Evolutionary conservation across 2,888 invertebrate genomes (phyloP), one percentile per base, ranked within the genome.

Genomic region (Drosophila infuscata): DNA sequence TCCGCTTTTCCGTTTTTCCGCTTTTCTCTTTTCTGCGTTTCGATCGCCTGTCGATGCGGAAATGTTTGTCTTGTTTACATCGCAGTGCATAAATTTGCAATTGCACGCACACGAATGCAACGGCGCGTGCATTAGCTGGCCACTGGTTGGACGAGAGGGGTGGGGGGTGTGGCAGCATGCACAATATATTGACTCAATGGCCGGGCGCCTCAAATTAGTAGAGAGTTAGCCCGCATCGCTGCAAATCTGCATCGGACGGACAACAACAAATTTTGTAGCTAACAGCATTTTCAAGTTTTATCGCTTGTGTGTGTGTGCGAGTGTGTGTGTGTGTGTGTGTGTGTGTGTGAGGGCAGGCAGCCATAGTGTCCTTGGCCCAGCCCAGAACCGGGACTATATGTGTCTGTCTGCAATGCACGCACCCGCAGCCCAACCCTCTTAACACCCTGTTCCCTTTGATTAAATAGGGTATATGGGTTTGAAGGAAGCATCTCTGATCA

Each of bases 211-310:
- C 85, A 89, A 90, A 86, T 90, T 86, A 87, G 89, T 69, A 69
- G 73, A 66, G 70, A 29, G 38, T 56, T 56, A 46, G 46, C 46
- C 46, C 46, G 46, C 46, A 46, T 56, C 35, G 35, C 20, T 17
- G 66, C 70, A 81, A 83, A 81, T 81, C 84, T 84, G 81, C 82
- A 81, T 81, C 62, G 70, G 70, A 70, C 67, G 79, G 72, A 77
- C 85, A 79, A 68, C 85, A 89, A 75, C 85, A 89, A 90, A 90
- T 90, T 89, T 81, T 89, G 91, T 88, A 84, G 91, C 91, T 82
- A 90, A 87, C 88, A 88, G 85, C 89, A 90, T 89, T 90, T 90
- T 79, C 87, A 88, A 87, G 89, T 87, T 90, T 82, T 90, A 89
- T 90, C 91, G 85, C 70, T 74, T 32, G 48, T 46, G 65, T 36